These are phyloP conservation scores for Ophion ventricosus DNA, from an alignment of 2,888 invertebrate species.

Conservation along the genomic window DNA sequence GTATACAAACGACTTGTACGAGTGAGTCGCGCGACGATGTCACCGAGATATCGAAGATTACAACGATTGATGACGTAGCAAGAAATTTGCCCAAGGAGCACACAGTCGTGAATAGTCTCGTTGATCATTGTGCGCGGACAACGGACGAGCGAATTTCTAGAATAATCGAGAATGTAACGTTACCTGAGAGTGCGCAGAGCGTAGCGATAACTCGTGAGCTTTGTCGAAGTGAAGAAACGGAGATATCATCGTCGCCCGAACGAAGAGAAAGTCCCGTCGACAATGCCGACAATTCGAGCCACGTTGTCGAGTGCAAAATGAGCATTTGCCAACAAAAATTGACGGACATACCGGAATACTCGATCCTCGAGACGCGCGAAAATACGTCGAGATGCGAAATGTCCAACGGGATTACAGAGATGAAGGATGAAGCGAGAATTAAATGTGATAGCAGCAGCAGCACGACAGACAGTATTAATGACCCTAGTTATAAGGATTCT, in stretches of 20 bases:
- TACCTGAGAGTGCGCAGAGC: constrained; percentile 73
- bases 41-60: too few relatives aligned
- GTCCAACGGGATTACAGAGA: constrained; percentile 8
- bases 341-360: constrained; percentile 74
- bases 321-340: constrained; percentile 72
- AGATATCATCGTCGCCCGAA: constrained; percentile 3
- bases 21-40: constrained; percentile 5
- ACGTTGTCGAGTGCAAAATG: constrained; percentile 67
- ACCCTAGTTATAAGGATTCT: constrained; percentile 77
- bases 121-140: neutral
- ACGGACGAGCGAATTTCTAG: constrained; percentile 56
- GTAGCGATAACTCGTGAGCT: constrained; percentile 66
- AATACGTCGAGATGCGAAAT: constrained; percentile 25
- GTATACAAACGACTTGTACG: constrained; percentile 61
- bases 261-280: constrained; percentile 62
- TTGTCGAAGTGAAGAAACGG: constrained; percentile 45
- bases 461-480: constrained; percentile 79
- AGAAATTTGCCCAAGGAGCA: neutral
- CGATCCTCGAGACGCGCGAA: constrained; percentile 70
- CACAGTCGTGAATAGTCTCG: neutral
- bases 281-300: constrained; percentile 66
- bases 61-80: neutral
- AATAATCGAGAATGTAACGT: constrained; percentile 69
- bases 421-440: constrained; percentile 57
- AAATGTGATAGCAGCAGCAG: constrained; percentile 77